These are phyloP conservation scores for Apamea crenata DNA, from an alignment of 2,888 invertebrate species.

Conservation along the genomic window DNA sequence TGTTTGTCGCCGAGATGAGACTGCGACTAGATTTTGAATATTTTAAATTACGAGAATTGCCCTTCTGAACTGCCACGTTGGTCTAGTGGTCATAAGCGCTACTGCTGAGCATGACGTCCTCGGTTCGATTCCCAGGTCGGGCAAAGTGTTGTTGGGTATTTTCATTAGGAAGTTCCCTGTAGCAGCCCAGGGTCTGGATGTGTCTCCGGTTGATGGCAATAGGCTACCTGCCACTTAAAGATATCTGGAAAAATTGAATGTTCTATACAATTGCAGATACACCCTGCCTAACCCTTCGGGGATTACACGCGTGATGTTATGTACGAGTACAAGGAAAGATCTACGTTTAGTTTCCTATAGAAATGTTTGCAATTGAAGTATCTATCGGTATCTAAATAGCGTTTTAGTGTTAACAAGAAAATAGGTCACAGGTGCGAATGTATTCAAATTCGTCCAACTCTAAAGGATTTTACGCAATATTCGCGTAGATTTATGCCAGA, in stretches of 20 bases:
- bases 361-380: background rate
- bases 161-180: background rate
- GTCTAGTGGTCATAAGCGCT: background rate
- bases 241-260: background rate
- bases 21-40: background rate
- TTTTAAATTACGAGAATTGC: background rate
- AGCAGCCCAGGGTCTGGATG: too few species aligned
- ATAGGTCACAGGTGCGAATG: constrained; percentile 48
- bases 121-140: background rate
- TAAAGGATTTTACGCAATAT: constrained; percentile 20
- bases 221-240: background rate
- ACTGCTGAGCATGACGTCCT: background rate
- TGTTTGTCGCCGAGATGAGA: background rate
- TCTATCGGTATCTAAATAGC: background rate
- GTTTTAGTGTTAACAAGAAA: constrained; percentile 23
- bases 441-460: constrained; percentile 28
- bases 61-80: background rate
- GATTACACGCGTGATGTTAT: background rate
- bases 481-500: constrained; percentile 21
- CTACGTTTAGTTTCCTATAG: constrained; percentile 13
- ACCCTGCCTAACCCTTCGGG: background rate
- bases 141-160: background rate
- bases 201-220: background rate
- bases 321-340: constrained; percentile 26
- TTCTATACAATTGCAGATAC: background rate